Evolutionary conservation across 2,797 vertebrate species (phyloP).

Genomic region (Arctocebus calabarensis): DNA sequence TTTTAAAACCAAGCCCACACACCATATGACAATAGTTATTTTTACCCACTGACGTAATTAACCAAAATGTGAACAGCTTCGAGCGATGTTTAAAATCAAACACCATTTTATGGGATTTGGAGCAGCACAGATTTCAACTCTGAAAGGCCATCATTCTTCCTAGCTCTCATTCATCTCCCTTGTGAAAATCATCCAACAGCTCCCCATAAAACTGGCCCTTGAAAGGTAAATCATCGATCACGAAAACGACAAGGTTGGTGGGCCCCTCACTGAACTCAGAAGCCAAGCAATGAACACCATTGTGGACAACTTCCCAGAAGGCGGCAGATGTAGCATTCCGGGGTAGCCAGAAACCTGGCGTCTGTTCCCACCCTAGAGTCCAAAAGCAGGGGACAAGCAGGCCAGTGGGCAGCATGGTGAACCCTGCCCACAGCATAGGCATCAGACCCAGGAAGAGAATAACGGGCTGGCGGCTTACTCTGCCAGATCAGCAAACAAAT

Average conservation of each 20-base stretch:
- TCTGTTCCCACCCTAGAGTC: not conserved
- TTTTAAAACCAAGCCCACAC: conserved; percentile 74
- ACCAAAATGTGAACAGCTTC: conserved; percentile 72
- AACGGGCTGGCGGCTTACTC: not conserved
- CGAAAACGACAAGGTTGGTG: not conserved
- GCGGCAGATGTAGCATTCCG: not conserved
- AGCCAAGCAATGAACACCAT: not conserved
- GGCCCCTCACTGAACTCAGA: not conserved
- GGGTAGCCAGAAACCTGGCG: not conserved
- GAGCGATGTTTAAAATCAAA: conserved; percentile 73
- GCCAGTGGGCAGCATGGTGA: not conserved
- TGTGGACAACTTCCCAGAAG: not conserved
- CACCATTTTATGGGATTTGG: conserved; percentile 42
- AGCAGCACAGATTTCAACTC: not conserved
- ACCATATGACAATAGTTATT: conserved; percentile 79
- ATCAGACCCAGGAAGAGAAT: not conserved
- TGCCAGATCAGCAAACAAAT: not conserved
- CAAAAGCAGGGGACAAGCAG: not conserved
- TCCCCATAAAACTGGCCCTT: not conserved
- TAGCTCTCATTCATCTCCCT: not conserved
- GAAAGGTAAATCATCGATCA: not conserved
- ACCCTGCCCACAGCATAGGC: not conserved
- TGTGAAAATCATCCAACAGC: not conserved
- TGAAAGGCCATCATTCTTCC: conserved; percentile 49
- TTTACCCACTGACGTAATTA: conserved; percentile 78